Evolutionary conservation across 2,113 vertebrate species (phyloP).

Genomic region (Eulemur macaco): DNA sequence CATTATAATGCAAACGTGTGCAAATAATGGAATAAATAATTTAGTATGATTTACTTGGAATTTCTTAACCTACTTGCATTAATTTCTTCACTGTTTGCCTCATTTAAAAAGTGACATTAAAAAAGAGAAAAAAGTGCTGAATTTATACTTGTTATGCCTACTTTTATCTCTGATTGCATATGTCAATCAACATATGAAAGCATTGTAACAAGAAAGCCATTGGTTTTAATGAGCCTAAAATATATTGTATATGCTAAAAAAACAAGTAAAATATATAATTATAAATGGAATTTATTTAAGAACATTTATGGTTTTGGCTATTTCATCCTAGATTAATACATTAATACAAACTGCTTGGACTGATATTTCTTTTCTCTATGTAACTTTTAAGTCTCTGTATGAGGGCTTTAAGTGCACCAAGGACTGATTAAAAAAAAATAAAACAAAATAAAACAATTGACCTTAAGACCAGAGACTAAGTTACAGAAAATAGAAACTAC

Average conservation of each 20-base stretch:
- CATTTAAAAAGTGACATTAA: neutral
- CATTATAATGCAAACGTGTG: neutral
- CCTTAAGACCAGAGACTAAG: neutral
- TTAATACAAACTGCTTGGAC: neutral
- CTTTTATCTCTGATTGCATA: neutral
- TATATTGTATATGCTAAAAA: neutral
- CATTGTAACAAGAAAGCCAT: neutral
- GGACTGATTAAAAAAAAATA: neutral
- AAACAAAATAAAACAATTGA: neutral
- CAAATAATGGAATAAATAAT: neutral
- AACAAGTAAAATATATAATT: neutral
- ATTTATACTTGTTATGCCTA: neutral
- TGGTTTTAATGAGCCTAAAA: neutral
- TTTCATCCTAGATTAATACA: neutral
- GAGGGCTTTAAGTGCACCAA: neutral
- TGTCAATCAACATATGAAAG: neutral
- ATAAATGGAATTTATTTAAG: neutral
- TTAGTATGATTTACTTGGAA: neutral
- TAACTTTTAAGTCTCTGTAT: neutral
- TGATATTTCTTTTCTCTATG: neutral
- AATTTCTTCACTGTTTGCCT: neutral
- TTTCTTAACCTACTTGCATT: neutral
- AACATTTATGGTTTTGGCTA: neutral
- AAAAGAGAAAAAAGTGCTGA: neutral
- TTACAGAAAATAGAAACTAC: neutral